Conservation (phyloP, 2,797 vertebrate genomes). For the Anguilla megastoma region DNA sequence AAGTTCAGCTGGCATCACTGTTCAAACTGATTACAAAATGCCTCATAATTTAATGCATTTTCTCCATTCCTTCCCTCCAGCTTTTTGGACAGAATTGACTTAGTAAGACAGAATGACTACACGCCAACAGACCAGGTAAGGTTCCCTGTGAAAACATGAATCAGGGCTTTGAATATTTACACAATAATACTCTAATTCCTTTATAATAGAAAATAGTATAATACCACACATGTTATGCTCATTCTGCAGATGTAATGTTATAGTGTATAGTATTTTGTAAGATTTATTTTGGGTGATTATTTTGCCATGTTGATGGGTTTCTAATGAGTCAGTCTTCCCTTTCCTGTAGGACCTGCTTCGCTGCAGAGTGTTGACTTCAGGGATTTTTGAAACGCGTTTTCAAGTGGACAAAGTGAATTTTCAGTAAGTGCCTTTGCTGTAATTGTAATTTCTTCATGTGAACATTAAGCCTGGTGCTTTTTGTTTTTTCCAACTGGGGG, state of each 20-base stretch:
- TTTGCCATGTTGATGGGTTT: not conserved
- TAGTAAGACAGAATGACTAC: slow-evolving; percentile 87
- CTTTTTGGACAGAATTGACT: slow-evolving; percentile 91
- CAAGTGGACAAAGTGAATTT: slow-evolving; percentile 99
- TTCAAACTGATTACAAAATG: not conserved
- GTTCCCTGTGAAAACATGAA: not conserved
- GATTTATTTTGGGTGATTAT: not conserved
- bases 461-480: not conserved
- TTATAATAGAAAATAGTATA: not conserved
- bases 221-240: not conserved
- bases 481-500: not conserved
- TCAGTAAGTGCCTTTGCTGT: slow-evolving; percentile 81
- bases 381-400: slow-evolving; percentile 95
- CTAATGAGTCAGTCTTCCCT: not conserved
- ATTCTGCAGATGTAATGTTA: not conserved
- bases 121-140: slow-evolving; percentile 93
- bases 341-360: slow-evolving; percentile 84
- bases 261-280: not conserved
- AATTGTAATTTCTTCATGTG: not conserved
- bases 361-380: slow-evolving; percentile 95
- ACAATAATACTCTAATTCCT: not conserved
- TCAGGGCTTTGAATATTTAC: not conserved
- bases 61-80: slow-evolving; percentile 62
- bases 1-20: not conserved
- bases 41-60: not conserved